These are phyloP conservation scores for Tympanuchus pallidicinctus DNA, from an alignment of 2,113 vertebrate species.

Conservation along the genomic window DNA sequence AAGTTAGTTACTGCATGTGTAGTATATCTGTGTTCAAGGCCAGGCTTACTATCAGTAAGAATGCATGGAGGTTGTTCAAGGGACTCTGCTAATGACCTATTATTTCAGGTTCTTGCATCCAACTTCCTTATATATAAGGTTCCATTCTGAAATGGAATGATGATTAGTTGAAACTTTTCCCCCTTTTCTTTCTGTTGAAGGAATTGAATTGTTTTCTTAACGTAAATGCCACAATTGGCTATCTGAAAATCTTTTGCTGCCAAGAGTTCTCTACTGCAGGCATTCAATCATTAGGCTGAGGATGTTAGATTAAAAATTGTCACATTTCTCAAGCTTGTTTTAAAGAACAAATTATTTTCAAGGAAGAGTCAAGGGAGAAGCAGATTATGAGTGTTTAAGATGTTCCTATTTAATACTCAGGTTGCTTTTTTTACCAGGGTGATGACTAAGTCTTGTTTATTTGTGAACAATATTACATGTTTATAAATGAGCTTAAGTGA, in stretches of 20 bases:
- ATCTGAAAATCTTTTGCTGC: neutral
- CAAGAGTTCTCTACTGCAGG: neutral
- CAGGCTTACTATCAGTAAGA: neutral
- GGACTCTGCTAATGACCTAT: neutral
- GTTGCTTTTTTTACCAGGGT: neutral
- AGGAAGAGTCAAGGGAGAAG: neutral
- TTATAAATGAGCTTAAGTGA: neutral
- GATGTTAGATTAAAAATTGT: neutral
- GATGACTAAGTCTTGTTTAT: neutral
- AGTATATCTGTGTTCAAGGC: neutral
- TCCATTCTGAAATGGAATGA: neutral
- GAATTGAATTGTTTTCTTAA: neutral
- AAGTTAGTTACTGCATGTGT: conserved; percentile 55
- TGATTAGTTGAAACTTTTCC: neutral
- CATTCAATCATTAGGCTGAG: neutral
- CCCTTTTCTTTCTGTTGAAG: neutral
- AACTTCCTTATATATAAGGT: neutral
- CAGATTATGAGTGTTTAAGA: neutral
- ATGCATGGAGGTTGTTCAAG: neutral
- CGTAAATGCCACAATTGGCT: neutral
- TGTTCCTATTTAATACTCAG: neutral
- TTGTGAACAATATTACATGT: neutral
- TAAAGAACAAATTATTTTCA: neutral
- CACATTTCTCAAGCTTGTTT: neutral
- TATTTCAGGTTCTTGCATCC: neutral